Conservation (phyloP, 2,113 vertebrate species). For the Cnemophilus loriae region DNA sequence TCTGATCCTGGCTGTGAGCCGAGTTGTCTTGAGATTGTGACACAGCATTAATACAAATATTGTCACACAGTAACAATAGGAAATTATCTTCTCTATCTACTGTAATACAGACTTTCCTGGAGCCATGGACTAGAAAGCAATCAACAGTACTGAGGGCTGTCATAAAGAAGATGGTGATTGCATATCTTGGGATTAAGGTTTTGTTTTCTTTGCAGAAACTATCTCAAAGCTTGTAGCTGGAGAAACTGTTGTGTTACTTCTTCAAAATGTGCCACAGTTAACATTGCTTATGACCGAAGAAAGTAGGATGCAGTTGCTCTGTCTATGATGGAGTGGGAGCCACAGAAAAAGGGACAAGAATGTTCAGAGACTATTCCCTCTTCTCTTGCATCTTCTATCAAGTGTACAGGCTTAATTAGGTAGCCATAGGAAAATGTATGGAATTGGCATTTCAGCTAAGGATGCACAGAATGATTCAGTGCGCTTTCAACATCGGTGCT, state of each 20-base stretch:
- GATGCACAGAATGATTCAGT: background rate
- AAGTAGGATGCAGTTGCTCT: background rate
- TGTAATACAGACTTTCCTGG: background rate
- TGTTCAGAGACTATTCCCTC: background rate
- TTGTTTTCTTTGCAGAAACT: background rate
- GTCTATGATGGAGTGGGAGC: background rate
- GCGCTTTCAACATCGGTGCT: background rate
- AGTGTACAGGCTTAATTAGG: background rate
- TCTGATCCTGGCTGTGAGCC: background rate
- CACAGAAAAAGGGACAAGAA: background rate
- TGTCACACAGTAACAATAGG: background rate
- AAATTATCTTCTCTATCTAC: background rate
- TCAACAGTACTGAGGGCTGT: background rate
- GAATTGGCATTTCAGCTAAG: background rate
- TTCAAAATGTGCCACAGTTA: background rate
- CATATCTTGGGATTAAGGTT: background rate
- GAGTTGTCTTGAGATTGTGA: background rate
- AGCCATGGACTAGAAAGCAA: background rate
- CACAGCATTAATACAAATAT: background rate
- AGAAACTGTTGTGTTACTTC: background rate
- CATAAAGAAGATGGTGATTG: background rate
- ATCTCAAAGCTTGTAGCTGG: background rate
- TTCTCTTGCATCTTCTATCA: background rate
- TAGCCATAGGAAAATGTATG: background rate
- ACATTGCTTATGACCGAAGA: background rate